These are phyloP conservation scores for Arctopsyche grandis DNA, from an alignment of 1,140 invertebrate species.

Conservation along the genomic window DNA sequence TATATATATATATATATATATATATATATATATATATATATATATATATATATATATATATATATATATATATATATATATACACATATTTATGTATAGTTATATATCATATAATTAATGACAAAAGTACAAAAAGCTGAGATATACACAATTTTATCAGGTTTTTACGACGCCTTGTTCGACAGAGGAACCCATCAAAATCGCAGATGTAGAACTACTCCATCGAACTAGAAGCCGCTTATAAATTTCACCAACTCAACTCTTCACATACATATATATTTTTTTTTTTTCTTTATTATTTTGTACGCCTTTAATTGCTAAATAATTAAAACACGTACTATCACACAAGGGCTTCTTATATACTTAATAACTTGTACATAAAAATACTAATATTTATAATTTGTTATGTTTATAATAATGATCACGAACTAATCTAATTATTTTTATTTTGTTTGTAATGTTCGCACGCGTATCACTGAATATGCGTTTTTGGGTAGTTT, in stretches of 20 bases:
- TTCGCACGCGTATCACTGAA: background rate
- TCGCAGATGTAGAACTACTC: background rate
- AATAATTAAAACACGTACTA: slow-evolving; percentile 51
- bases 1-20: slow-evolving; percentile 36
- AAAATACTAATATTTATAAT: slow-evolving; percentile 49
- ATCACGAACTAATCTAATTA: slow-evolving; percentile 50
- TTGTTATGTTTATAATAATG: slow-evolving; percentile 25
- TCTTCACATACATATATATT: slow-evolving; percentile 26
- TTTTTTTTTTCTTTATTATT: slow-evolving; percentile 26
- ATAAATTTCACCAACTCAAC: slow-evolving; percentile 20
- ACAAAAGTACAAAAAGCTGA: slow-evolving; percentile 50
- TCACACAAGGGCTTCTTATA: slow-evolving; percentile 49
- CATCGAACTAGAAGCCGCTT: background rate
- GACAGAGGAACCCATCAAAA: background rate
- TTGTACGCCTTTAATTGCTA: slow-evolving; percentile 47
- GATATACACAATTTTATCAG: slow-evolving; percentile 28
- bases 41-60: background rate
- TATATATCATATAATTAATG: slow-evolving; percentile 26
- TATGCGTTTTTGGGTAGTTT: background rate
- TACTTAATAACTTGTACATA: slow-evolving; percentile 48
- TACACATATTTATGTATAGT: no score
- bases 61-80: background rate
- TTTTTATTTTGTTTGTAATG: slow-evolving; percentile 8
- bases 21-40: slow-evolving; percentile 20
- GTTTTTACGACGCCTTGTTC: background rate